phyloP scores from a whole-genome alignment of 1,140 invertebrate species.

The Chironomus striatipennis region DNA sequence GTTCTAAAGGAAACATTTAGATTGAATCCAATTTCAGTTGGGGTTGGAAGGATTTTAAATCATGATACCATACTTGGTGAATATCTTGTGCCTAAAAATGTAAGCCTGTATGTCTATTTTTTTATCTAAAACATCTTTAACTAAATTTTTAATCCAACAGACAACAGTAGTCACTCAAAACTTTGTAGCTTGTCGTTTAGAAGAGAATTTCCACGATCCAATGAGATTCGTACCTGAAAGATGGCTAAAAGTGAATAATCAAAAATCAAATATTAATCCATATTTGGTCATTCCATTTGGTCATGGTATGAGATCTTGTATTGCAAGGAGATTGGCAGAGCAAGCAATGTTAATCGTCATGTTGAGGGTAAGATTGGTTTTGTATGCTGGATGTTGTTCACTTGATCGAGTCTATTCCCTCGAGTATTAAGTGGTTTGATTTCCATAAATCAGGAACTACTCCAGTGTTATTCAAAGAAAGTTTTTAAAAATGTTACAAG shows the following conservation, averaged over 20 bases:
- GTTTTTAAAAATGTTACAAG: background rate
- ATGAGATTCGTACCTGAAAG: conserved; percentile 64
- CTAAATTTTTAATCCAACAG: conserved; percentile 46
- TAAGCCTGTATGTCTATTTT: conserved; percentile 43
- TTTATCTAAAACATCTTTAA: background rate
- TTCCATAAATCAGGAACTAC: background rate
- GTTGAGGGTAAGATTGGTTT: conserved; percentile 52
- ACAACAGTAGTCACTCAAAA: conserved; percentile 83
- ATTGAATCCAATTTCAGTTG: conserved; percentile 74
- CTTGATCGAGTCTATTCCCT: conserved; percentile 6
- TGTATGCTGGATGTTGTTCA: conserved; percentile 17
- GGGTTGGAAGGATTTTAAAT: conserved; percentile 67
- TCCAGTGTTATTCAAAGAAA: background rate
- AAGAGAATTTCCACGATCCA: conserved; percentile 61
- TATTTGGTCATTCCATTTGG: conserved; percentile 81
- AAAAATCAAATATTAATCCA: conserved; percentile 50
- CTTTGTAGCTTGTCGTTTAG: conserved; percentile 61
- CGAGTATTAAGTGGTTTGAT: background rate
- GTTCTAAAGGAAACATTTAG: conserved; percentile 77
- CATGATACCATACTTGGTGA: conserved; percentile 68
- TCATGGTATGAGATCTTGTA: conserved; percentile 77
- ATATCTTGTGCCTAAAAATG: conserved; percentile 75
- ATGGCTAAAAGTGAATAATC: conserved; percentile 49
- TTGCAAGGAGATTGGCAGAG: conserved; percentile 78
- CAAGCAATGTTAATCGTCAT: conserved; percentile 76